Percentiles rank a stretch among this genome's conserved stretches.
Evolutionary conservation across 2,888 invertebrate genomes (phyloP).

Genomic region (Acheta domesticus): DNA sequence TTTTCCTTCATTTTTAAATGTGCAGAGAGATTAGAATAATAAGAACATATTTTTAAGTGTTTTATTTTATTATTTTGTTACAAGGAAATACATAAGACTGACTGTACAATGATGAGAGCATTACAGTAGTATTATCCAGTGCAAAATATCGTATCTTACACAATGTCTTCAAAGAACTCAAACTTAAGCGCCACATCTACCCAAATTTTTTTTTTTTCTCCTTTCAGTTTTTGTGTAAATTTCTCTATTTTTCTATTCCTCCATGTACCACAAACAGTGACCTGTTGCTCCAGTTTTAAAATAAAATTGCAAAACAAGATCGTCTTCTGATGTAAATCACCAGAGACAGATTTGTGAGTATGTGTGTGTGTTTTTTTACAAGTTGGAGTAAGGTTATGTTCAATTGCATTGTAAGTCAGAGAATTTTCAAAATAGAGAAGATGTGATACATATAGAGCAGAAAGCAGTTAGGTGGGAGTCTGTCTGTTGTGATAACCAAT

Average conservation of each 20-base stretch:
- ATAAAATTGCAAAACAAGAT: neutral
- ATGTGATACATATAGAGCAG: too few relatives aligned
- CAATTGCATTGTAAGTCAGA: constrained; percentile 1
- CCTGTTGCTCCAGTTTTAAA: neutral
- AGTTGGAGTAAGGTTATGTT: neutral
- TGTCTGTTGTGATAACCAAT: too few relatives aligned
- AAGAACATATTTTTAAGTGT: neutral
- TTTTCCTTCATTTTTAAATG: too few relatives aligned
- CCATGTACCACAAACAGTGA: constrained; percentile 9
- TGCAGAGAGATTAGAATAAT: neutral
- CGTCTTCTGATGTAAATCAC: neutral
- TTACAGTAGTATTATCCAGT: constrained; percentile 11
- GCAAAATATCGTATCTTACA: constrained; percentile 18
- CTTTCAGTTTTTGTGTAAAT: constrained; percentile 1
- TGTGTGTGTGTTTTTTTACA: neutral
- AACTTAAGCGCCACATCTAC: constrained; percentile 3
- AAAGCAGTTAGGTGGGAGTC: too few relatives aligned
- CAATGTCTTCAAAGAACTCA: constrained; percentile 9
- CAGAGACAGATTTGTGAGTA: neutral
- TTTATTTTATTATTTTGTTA: constrained; percentile 18
- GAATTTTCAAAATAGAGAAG: neutral
- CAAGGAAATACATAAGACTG: constrained; percentile 18
- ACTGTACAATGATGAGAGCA: constrained; percentile 18
- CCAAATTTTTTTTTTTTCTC: constrained; percentile 7
- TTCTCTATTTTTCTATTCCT: neutral